These are phyloP conservation scores for Andrena marginata DNA, from an alignment of 2,888 invertebrate species.

Conservation along the genomic window DNA sequence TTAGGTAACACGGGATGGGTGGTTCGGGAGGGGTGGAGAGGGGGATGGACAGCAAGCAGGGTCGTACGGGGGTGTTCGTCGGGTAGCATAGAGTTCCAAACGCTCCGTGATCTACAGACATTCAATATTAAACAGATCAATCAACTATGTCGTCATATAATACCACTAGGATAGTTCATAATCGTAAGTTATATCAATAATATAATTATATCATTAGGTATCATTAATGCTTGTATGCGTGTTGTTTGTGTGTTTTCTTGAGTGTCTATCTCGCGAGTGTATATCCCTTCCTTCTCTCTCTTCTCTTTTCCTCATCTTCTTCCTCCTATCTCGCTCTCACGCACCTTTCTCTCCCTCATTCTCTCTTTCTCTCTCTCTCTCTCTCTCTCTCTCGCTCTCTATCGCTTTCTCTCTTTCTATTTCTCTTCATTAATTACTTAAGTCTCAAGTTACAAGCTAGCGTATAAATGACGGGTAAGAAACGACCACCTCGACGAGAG, in stretches of 20 bases:
- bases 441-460: conserved; percentile 83
- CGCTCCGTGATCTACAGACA: conserved; percentile 85
- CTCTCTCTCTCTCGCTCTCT: conserved; percentile 46
- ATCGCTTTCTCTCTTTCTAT: conserved; percentile 59
- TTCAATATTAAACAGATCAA: conserved; percentile 85
- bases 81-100: conserved; percentile 85
- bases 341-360: conserved; percentile 11
- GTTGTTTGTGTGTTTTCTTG: conserved; percentile 70
- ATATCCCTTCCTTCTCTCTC: conserved; percentile 4
- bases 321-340: neutral
- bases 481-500: conserved; percentile 82
- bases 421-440: conserved; percentile 78
- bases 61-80: conserved; percentile 73
- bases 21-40: conserved; percentile 56
- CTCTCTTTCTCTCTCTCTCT: conserved; percentile 49
- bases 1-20: no score
- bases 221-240: conserved; percentile 81
- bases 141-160: conserved; percentile 84
- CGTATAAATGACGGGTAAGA: conserved; percentile 85
- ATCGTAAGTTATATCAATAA: conserved; percentile 85
- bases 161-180: conserved; percentile 84
- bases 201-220: conserved; percentile 83
- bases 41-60: conserved; percentile 52
- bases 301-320: neutral
- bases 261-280: conserved; percentile 66